Evolutionary conservation across 1,140 invertebrate species (phyloP).

Genomic region (Drosophila miranda): DNA sequence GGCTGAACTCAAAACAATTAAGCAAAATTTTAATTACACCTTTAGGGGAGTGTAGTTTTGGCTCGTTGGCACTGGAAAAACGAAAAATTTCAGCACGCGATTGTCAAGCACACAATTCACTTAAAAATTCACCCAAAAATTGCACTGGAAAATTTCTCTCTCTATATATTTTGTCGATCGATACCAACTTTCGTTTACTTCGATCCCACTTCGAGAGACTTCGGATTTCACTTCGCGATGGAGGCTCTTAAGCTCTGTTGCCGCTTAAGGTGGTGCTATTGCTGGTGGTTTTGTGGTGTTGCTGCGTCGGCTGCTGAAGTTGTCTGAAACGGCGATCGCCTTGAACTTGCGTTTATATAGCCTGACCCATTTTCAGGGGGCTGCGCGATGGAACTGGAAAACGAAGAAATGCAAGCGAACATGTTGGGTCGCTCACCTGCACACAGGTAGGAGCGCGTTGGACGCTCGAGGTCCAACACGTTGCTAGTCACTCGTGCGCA

Average conservation of each 20-base stretch:
- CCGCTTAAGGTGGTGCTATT: background rate
- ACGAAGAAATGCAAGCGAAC: slow-evolving; percentile 70
- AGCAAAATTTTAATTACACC: slow-evolving; percentile 30
- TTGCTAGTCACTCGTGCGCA: slow-evolving; percentile 11
- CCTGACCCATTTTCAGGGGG: slow-evolving; percentile 82
- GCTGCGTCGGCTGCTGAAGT: slow-evolving; percentile 48
- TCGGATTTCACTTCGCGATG: slow-evolving; percentile 44
- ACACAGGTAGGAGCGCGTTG: slow-evolving; percentile 10
- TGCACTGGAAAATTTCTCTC: slow-evolving; percentile 52
- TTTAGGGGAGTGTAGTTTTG: slow-evolving; percentile 28
- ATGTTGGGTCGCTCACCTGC: slow-evolving; percentile 43
- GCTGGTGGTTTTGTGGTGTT: slow-evolving; percentile 10
- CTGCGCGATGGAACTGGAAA: slow-evolving; percentile 43
- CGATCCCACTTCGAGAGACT: slow-evolving; percentile 22
- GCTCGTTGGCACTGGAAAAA: slow-evolving; percentile 48
- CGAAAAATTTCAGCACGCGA: slow-evolving; percentile 47
- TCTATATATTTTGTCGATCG: slow-evolving; percentile 35
- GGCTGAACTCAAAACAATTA: slow-evolving; percentile 17
- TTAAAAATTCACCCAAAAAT: slow-evolving; percentile 61
- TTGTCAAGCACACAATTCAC: slow-evolving; percentile 57
- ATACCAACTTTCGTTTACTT: slow-evolving; percentile 53
- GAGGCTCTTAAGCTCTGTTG: background rate
- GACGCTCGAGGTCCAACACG: slow-evolving; percentile 21
- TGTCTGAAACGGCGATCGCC: slow-evolving; percentile 82
- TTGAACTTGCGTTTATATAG: slow-evolving; percentile 85